These are phyloP conservation scores for Tringa solitaria DNA, from an alignment of 2,113 vertebrate genomes.

Conservation along the genomic window DNA sequence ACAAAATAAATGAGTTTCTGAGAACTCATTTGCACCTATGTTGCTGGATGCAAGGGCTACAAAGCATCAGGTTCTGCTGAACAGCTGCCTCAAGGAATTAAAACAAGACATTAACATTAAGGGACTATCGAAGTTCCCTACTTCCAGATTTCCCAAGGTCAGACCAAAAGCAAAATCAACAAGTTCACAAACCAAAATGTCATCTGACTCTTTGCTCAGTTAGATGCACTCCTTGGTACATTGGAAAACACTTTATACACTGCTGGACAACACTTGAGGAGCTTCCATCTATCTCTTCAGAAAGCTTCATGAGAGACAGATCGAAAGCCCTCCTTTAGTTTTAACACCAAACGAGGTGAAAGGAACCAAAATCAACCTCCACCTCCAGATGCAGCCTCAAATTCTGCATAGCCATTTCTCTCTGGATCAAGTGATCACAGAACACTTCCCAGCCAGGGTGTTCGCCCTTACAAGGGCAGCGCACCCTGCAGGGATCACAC, in stretches of 20 bases:
- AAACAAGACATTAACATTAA: background rate
- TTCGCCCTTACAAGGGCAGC: rapidly evolving
- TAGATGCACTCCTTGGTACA: background rate
- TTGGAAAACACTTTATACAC: background rate
- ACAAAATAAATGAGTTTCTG: background rate
- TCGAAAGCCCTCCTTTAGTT: background rate
- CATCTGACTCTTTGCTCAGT: background rate
- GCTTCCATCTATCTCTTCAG: background rate
- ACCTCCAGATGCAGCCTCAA: background rate
- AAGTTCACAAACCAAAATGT: background rate
- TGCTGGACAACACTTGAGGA: background rate
- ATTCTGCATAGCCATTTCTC: background rate
- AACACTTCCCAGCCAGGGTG: background rate
- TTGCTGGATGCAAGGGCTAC: rapidly evolving
- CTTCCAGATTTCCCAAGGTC: background rate
- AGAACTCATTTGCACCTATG: background rate
- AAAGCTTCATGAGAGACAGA: background rate
- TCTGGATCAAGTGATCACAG: background rate
- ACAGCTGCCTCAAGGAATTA: background rate
- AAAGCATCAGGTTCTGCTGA: background rate
- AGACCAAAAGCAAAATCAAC: background rate
- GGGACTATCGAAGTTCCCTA: background rate
- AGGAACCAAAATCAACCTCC: background rate
- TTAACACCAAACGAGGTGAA: background rate
- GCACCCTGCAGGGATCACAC: background rate